Evolutionary conservation across 1,140 invertebrate genomes (phyloP).

Genomic region (Zaprionus gabonicus): DNA sequence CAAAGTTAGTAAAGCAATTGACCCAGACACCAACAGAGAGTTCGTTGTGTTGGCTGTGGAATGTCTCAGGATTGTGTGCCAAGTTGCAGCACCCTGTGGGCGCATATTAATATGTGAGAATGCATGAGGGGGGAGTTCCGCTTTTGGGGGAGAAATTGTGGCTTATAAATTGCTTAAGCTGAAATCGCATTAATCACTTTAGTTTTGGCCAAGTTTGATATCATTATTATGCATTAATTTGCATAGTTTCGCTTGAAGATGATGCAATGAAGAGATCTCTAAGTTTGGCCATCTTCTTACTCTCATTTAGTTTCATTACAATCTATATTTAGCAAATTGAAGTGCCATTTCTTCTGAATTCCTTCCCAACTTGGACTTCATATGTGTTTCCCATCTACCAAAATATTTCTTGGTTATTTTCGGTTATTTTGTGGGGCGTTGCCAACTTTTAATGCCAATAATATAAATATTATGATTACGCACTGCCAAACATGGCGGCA

Average conservation of each 20-base stretch:
- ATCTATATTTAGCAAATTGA: not conserved
- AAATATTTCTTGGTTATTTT: constrained; percentile 25
- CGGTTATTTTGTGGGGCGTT: constrained; percentile 24
- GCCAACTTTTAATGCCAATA: constrained; percentile 73
- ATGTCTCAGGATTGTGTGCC: constrained; percentile 55
- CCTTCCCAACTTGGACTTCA: not conserved
- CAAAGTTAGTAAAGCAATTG: constrained; percentile 57
- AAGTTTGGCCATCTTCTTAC: not conserved
- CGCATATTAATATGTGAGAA: constrained; percentile 38
- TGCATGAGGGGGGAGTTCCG: constrained; percentile 12
- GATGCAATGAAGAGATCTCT: not conserved
- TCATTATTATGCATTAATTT: not conserved
- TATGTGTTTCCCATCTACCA: not conserved
- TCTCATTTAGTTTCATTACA: too few relatives aligned
- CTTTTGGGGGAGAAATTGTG: not conserved
- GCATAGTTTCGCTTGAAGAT: not conserved
- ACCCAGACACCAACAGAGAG: constrained; percentile 40
- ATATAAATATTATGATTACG: constrained; percentile 77
- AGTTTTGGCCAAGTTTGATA: not conserved
- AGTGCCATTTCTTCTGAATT: not conserved
- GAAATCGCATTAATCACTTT: constrained; percentile 1
- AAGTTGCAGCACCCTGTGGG: constrained; percentile 24
- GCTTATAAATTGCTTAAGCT: not conserved
- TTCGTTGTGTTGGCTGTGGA: constrained; percentile 33
- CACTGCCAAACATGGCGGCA: constrained; percentile 39